Base-by-base conservation (phyloP, 2,113 vertebrate genomes). In the Hiodon alosoides region DNA sequence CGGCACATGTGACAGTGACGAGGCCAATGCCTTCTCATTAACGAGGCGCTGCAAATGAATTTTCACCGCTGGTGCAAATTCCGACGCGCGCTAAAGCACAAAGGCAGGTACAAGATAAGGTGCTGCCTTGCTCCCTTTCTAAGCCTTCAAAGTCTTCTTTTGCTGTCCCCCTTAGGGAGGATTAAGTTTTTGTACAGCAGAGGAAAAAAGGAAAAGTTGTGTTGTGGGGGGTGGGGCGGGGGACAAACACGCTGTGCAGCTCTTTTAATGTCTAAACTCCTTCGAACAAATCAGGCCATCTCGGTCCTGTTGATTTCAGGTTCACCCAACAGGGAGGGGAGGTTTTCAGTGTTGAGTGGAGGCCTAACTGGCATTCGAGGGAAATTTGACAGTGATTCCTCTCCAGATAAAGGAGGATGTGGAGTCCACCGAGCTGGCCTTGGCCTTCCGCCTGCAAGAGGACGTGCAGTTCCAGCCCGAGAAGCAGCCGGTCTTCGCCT, bases 401-500 rank as follows among this genome's bases (percentile, higher is more conserved):
- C 58, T 69, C 48, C 73, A 92, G 92, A 87, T 92, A 73, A 92
- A 90, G 81, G 87, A 89, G 17, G 86, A 89, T 0, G 87, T 93
- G 0, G 89, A 90, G 80, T 86, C 87, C 5, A 93, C 91, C 0
- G 90, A 93, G 78, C 79, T 92, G 2, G 90, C 92, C 2, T 82
- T 92, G 74, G 91, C 92, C 5, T 93, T 92, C 82, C 89, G 89
- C 81, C 85, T 92, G 2, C 51, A 71, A 13, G 57, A 48, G 2
- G 46, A 71, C 11, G 0, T 80, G 5, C 57, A 66, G 0, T 70
- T 76, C 6, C 88, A 87, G 79, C 90, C 91, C 9, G 85, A 89
- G 69, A 92, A 91, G 77, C 91, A 92, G 73, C 90, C 89, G 0
- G 89, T 93, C 71, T 93, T 91, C 5, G 91, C 92, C 52, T 92